Evolutionary conservation across 2,888 invertebrate genomes (phyloP), one percentile per base, ranked within the genome.

Genomic region (Thereva unica): DNA sequence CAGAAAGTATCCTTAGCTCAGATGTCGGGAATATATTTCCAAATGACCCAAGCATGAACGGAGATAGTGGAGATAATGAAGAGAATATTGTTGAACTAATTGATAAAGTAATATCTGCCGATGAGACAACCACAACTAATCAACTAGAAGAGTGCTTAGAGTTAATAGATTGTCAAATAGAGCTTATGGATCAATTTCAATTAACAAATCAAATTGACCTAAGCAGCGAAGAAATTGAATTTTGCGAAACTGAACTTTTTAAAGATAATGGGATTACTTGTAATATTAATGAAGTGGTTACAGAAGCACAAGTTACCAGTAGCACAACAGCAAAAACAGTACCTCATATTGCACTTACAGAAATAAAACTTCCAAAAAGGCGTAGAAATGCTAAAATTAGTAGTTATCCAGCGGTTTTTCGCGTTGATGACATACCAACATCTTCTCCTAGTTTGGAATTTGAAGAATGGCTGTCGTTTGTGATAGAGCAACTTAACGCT

Each of bases 401-500:
- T 5, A 47, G 49, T 23, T 10, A 9, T 12, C 8, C 44, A 34
- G 8, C 10, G 41, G 40, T 47, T 34, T 42, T 56, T n/a, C 41
- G 38, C 5, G 50, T 50, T 9, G 52, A 66, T 5, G 47, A 42
- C 35, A n/a, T 1, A 34, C 8, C 4, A 42, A 8, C 38, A 10
- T 37, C 12, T 9, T 12, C 52, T 5, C 79, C 78, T 8, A 75
- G 75, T 0, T 68, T 81, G 45, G 74, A 76, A 12, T 92, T 91
- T 77, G 80, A 85, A 7, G 84, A 86, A 56, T 92, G 92, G 92
- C 80, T 92, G 52, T 86, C 87, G 2, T 88, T 89, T 74, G 87
- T 91, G 9, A 90, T 91, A 7, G 92, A 92, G 76, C 82, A 87
- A 35, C 87, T 92, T 63, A 92, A 92, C 79, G 87, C 87, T 71